Conservation (phyloP, 2,797 vertebrate species). For the Amphiprion clarkii region DNA sequence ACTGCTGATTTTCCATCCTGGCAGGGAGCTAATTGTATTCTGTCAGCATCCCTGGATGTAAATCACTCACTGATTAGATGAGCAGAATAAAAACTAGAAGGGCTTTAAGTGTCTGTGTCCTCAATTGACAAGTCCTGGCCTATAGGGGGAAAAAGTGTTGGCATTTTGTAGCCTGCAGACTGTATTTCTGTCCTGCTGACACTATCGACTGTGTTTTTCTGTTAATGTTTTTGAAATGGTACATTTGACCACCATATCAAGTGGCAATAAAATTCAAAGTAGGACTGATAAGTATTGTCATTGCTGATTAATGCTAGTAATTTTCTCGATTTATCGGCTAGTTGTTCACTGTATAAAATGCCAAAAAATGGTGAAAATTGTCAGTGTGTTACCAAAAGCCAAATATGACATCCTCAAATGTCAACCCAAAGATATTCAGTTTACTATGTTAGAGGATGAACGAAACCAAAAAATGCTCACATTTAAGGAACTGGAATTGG, state of each 20-base stretch:
- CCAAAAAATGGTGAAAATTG: too few relatives aligned
- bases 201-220: neutral
- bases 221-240: neutral
- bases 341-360: too few relatives aligned
- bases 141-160: slow-evolving; percentile 10
- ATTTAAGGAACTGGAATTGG: too few relatives aligned
- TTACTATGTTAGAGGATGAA: too few relatives aligned
- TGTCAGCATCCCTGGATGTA: slow-evolving; percentile 45
- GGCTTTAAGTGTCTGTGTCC: slow-evolving; percentile 21
- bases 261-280: neutral
- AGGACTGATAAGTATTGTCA: neutral
- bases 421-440: too few relatives aligned
- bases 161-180: slow-evolving; percentile 21
- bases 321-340: too few relatives aligned
- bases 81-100: slow-evolving; percentile 42
- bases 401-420: too few relatives aligned
- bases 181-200: slow-evolving; percentile 16
- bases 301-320: too few relatives aligned
- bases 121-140: slow-evolving; percentile 25
- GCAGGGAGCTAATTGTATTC: slow-evolving; percentile 69
- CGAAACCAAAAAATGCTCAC: too few relatives aligned
- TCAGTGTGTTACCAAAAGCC: too few relatives aligned
- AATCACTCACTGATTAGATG: slow-evolving; percentile 58
- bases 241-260: neutral
- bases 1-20: slow-evolving; percentile 35